phyloP scores from a whole-genome alignment of 2,113 vertebrate genomes.

The Limnothrissa miodon region DNA sequence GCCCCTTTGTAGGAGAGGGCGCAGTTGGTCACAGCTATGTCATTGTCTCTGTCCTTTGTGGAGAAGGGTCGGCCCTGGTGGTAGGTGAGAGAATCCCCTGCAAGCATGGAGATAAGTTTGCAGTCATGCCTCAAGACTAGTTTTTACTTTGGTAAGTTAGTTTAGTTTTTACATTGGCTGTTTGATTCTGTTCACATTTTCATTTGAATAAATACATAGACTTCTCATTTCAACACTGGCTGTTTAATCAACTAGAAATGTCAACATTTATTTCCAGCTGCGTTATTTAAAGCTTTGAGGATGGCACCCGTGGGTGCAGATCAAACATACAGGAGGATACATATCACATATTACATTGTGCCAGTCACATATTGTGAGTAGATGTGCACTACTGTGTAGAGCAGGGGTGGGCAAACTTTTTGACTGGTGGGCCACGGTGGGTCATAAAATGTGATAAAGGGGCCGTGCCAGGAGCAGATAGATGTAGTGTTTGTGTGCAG shows the following conservation, averaged over 20 bases:
- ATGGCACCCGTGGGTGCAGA: background rate
- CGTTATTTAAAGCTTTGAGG: too few species aligned
- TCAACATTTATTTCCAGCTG: background rate
- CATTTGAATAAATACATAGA: too few species aligned
- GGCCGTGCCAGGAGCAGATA: too few species aligned
- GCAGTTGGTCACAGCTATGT: conserved; percentile 96
- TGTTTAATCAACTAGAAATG: too few species aligned
- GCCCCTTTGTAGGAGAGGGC: conserved; percentile 98
- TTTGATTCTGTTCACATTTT: background rate
- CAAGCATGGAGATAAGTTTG: background rate
- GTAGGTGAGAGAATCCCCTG: conserved; percentile 95
- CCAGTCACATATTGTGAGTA: too few species aligned
- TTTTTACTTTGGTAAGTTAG: background rate
- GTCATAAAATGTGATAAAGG: too few species aligned
- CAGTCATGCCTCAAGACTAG: background rate
- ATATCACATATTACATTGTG: background rate
- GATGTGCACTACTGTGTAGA: too few species aligned
- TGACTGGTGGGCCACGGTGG: too few species aligned
- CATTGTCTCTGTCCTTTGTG: conserved; percentile 96
- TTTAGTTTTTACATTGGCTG: background rate
- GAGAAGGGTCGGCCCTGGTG: conserved; percentile 98
- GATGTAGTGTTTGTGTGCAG: too few species aligned
- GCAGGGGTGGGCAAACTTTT: too few species aligned
- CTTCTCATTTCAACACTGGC: too few species aligned
- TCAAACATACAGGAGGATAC: background rate